A percentile compares a stretch with the other conserved stretches of the same genome.
These are phyloP conservation scores for Drosophila subquinaria DNA, from an alignment of 2,888 invertebrate genomes.

Conservation along the genomic window DNA sequence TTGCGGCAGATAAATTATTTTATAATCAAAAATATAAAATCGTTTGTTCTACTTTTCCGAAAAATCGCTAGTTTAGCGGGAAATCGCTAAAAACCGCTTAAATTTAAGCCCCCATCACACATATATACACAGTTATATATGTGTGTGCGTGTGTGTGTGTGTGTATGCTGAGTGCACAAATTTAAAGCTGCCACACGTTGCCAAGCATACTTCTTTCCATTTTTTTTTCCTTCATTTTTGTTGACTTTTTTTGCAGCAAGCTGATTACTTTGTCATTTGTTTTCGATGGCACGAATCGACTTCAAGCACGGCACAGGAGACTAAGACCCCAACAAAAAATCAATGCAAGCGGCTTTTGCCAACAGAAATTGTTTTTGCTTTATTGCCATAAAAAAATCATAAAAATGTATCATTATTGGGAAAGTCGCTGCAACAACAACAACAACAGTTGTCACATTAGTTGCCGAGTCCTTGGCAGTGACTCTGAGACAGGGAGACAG, in stretches of 20 bases:
- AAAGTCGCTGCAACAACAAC: slow-evolving; percentile 41
- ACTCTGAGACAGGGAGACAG: slow-evolving; percentile 68
- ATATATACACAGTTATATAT: not conserved
- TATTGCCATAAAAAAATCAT: slow-evolving; percentile 76
- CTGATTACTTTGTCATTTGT: slow-evolving; percentile 80
- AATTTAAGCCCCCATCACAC: too few relatives aligned
- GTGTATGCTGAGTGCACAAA: slow-evolving; percentile 70
- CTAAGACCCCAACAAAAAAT: slow-evolving; percentile 29
- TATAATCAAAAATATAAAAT: too few relatives aligned
- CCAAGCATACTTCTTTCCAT: slow-evolving; percentile 46
- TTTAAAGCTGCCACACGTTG: slow-evolving; percentile 77
- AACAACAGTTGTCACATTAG: slow-evolving; percentile 58
- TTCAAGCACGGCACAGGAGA: not conserved
- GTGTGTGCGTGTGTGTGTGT: slow-evolving; percentile 16
- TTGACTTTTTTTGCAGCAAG: slow-evolving; percentile 71
- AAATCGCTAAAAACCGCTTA: too few relatives aligned
- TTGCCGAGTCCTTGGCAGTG: slow-evolving; percentile 53
- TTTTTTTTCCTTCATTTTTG: slow-evolving; percentile 19
- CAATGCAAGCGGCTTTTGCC: slow-evolving; percentile 54
- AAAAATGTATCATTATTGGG: slow-evolving; percentile 66
- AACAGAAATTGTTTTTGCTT: slow-evolving; percentile 46
- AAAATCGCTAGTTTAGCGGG: too few relatives aligned
- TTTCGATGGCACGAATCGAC: slow-evolving; percentile 27
- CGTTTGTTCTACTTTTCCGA: too few relatives aligned
- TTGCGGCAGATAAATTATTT: too few relatives aligned